Evolutionary conservation across 2,797 vertebrate species (phyloP), one percentile per base, ranked within the genome.

Genomic region (Danio kyathit): DNA sequence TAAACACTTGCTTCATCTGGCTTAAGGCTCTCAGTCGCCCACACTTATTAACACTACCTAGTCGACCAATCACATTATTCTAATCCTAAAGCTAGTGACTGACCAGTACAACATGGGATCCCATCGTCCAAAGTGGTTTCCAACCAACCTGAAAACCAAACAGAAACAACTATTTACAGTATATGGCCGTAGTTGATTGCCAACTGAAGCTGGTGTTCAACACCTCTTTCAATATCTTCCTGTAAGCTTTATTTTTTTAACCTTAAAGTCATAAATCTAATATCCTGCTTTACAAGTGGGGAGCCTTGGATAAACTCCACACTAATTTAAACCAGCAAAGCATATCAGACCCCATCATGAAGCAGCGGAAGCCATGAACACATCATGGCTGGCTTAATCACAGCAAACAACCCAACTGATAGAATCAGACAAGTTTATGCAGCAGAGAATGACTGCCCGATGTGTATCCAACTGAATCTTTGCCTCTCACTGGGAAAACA

Each of bases 401-500:
- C 21, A n/a, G 65, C 7, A 70, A 57, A 57, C 43, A 67, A 59
- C 17, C 67, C 41, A 49, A 78, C 12, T 14, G 54, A 59, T 59
- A 57, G 10, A 69, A 69, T 67, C 65, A 59, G 43, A 8, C 51
- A 44, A 46, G 40, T 46, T 51, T 16, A 57, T 13, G 61, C 61
- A 46, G 61, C 0, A 14, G 51, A 56, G 19, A 67, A 51, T 43
- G 59, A 59, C 40, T 74, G 49, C 8, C 52, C 5, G 21, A 54
- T 52, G 21, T 54, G 52, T 16, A 13, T 64, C 21, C 6, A 7
- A 76, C 29, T 11, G 14, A 40, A 70, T 75, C 64, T 64, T 71
- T 63, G 59, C 71, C 38, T 57, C 11, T 51, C 38, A 11, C n/a
- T 54, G 41, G 71, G 54, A 54, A 41, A 66, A 13, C 38, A 46